phyloP scores from a whole-genome alignment of 2,797 vertebrate species.

The Myotis myotis region DNA sequence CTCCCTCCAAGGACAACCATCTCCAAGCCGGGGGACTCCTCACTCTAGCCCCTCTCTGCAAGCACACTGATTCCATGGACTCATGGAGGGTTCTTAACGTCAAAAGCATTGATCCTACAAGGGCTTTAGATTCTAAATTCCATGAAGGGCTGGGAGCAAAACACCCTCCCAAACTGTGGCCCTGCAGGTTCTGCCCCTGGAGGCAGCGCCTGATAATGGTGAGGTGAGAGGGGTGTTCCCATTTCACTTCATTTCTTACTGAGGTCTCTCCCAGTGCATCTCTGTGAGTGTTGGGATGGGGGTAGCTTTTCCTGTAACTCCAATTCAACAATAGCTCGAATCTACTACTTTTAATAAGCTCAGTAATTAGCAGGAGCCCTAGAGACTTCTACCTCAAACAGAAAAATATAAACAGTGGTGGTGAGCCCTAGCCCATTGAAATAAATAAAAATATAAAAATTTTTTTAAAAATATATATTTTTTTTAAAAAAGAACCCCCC shows the following conservation, averaged over 20 bases:
- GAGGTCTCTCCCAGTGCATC: background rate
- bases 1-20: background rate
- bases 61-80: background rate
- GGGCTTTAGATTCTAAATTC: constrained; percentile 32
- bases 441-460: too few species aligned
- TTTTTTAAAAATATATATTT: too few species aligned
- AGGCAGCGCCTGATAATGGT: background rate
- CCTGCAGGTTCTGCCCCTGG: background rate
- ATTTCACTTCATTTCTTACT: background rate
- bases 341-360: constrained; percentile 39
- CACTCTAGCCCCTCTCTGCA: background rate
- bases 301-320: constrained; percentile 13
- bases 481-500: too few species aligned
- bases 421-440: background rate
- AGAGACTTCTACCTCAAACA: constrained; percentile 8
- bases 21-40: background rate
- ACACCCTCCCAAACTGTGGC: background rate
- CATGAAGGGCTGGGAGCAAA: constrained; percentile 5
- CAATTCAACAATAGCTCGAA: background rate
- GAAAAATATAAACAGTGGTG: constrained; percentile 2
- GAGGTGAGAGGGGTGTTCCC: background rate
- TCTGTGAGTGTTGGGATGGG: background rate
- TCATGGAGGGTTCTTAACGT: background rate
- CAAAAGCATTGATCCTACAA: background rate
- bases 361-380: background rate